Conservation (phyloP, 2,797 vertebrate genomes). For the Danio jaintianensis region DNA sequence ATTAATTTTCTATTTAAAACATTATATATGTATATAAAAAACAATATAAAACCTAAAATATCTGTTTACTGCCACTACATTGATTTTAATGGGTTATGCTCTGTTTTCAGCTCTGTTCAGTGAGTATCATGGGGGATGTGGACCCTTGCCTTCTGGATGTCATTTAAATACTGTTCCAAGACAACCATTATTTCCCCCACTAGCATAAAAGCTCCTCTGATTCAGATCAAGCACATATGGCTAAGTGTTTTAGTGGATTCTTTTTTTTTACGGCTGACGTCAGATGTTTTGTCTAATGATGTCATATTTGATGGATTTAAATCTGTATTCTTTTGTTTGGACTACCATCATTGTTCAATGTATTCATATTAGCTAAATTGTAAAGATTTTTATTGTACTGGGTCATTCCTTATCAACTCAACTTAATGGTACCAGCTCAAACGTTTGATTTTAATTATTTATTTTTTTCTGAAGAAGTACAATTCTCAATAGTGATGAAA, state of each 20-base stretch:
- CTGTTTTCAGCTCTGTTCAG: neutral
- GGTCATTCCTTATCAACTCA: too few species aligned
- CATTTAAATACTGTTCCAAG: neutral
- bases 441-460: too few species aligned
- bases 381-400: too few species aligned
- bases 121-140: neutral
- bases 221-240: slow-evolving; percentile 17
- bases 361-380: neutral
- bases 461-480: too few species aligned
- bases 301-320: neutral
- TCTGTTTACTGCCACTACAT: too few species aligned
- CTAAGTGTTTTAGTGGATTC: neutral
- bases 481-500: too few species aligned
- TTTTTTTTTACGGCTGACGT: neutral
- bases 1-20: too few species aligned
- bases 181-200: slow-evolving; percentile 14
- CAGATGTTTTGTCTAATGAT: neutral
- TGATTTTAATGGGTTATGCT: too few species aligned
- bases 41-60: too few species aligned
- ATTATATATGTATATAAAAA: too few species aligned
- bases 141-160: neutral
- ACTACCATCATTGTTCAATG: neutral
- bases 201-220: neutral
- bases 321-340: neutral
- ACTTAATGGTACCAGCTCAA: too few species aligned